A percentile compares a stretch with the other conserved stretches of the same genome.
Conservation (phyloP, 2,797 vertebrate species). For the Odontamblyopus rebecca region DNA sequence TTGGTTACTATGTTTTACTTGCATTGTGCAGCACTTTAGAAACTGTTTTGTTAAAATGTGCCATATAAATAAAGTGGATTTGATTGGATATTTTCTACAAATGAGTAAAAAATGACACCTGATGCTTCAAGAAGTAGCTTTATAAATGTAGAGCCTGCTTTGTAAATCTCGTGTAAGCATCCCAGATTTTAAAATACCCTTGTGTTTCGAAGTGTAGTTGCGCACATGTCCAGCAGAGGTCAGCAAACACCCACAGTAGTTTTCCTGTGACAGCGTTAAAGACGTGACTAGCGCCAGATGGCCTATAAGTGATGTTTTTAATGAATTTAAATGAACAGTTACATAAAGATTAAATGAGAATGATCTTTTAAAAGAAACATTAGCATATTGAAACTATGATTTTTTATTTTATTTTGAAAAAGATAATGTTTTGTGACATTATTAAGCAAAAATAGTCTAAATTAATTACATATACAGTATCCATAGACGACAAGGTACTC, state of each 20-base stretch:
- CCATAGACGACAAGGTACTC: too few relatives aligned
- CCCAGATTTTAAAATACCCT: background rate
- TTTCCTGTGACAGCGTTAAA: background rate
- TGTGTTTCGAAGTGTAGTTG: constrained; percentile 28
- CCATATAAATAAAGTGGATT: too few relatives aligned
- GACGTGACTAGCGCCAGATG: constrained; percentile 1
- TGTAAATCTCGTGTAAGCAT: background rate
- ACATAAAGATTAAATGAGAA: background rate
- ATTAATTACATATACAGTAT: too few relatives aligned
- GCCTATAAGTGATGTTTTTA: background rate
- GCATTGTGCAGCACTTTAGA: too few relatives aligned
- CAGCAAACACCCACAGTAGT: constrained; percentile 50
- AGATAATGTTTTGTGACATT: background rate
- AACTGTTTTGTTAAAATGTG: too few relatives aligned
- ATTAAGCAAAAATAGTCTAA: too few relatives aligned
- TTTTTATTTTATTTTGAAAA: too few relatives aligned
- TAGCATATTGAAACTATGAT: background rate
- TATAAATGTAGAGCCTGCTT: background rate
- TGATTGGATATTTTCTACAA: too few relatives aligned
- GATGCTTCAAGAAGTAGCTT: background rate
- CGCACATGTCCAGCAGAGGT: constrained; percentile 64
- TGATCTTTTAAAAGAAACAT: background rate
- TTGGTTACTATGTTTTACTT: too few relatives aligned
- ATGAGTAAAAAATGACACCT: too few relatives aligned
- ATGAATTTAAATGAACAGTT: constrained; percentile 3